These are phyloP conservation scores for Chloropsis hardwickii DNA, from an alignment of 2,113 vertebrate genomes.

Conservation along the genomic window DNA sequence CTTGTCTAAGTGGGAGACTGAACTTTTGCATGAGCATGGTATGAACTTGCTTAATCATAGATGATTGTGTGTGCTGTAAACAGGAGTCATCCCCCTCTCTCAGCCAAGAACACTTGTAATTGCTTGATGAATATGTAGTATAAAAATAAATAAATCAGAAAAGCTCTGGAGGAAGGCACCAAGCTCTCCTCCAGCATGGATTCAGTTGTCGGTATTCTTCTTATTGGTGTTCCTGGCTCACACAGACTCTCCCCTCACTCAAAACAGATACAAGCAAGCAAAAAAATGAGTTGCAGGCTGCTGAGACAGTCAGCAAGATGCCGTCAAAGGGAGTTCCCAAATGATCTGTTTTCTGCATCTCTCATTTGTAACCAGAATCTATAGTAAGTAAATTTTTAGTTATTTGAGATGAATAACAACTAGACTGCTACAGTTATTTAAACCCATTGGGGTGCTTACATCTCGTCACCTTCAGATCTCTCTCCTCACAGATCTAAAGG, in stretches of 20 bases:
- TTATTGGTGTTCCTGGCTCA: background rate
- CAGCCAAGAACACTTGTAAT: background rate
- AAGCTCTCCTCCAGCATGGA: background rate
- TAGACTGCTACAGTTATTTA: background rate
- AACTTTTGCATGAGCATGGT: background rate
- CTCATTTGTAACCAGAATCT: background rate
- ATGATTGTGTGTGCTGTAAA: constrained; percentile 22
- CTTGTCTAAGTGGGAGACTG: background rate
- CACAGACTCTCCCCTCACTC: background rate
- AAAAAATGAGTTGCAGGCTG: background rate
- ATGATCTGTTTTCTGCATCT: background rate
- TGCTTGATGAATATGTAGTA: background rate
- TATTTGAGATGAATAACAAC: background rate
- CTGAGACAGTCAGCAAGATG: background rate
- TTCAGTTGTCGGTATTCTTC: background rate
- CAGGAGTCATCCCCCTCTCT: background rate
- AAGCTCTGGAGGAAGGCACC: background rate
- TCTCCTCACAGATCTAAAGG: background rate
- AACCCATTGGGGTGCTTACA: background rate
- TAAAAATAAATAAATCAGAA: constrained; percentile 12
- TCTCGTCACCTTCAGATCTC: background rate
- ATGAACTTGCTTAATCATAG: constrained; percentile 18
- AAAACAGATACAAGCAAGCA: background rate
- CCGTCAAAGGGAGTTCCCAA: background rate
- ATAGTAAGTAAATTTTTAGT: background rate